phyloP scores from a whole-genome alignment of 2,113 vertebrate species.

The Gila orcuttii region DNA sequence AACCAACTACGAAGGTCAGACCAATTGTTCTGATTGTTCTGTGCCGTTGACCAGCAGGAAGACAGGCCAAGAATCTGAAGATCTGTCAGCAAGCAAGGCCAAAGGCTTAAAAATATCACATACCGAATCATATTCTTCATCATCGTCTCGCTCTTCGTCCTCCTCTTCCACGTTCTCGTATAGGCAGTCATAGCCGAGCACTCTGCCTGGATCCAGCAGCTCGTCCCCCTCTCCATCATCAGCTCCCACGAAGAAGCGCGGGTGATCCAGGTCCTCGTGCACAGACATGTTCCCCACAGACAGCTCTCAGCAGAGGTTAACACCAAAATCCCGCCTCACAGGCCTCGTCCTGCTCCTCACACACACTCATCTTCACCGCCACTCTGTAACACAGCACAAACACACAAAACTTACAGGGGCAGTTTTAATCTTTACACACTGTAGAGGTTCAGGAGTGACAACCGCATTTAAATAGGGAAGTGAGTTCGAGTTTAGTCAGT shows the following conservation, averaged over 20 bases:
- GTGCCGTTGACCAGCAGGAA: too few relatives aligned
- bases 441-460: too few relatives aligned
- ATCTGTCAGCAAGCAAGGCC: too few relatives aligned
- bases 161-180: constrained; percentile 85
- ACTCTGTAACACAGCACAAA: constrained; percentile 3
- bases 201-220: constrained; percentile 72
- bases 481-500: too few relatives aligned
- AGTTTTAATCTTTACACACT: too few relatives aligned
- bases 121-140: constrained; percentile 89
- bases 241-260: constrained; percentile 85
- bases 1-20: too few relatives aligned
- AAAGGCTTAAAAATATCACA: too few relatives aligned
- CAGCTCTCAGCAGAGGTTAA: constrained; percentile 22
- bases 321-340: neutral
- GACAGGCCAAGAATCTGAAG: too few relatives aligned
- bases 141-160: constrained; percentile 76
- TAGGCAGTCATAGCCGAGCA: constrained; percentile 78
- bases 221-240: constrained; percentile 83
- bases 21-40: too few relatives aligned
- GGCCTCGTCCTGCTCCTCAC: constrained; percentile 38
- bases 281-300: constrained; percentile 69
- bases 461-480: too few relatives aligned
- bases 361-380: constrained; percentile 35
- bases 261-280: constrained; percentile 74
- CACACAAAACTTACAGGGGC: too few relatives aligned